phyloP scores from a whole-genome alignment of 2,113 vertebrate species.

The Agapornis roseicollis region DNA sequence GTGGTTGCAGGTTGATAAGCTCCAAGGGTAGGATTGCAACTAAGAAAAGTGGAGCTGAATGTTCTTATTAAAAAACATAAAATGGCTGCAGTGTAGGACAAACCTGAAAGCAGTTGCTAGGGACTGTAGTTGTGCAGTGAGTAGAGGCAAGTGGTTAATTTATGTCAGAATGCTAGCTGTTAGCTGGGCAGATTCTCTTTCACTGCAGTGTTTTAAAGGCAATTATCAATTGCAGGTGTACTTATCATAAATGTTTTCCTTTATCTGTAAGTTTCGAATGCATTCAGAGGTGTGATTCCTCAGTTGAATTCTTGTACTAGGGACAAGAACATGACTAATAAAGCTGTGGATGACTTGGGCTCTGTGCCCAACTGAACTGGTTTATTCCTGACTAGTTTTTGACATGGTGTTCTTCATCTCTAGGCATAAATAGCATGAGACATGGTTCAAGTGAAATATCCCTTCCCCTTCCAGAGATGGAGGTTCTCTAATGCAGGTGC shows the following conservation, averaged over 20 bases:
- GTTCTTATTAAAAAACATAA: not conserved
- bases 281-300: not conserved
- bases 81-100: not conserved
- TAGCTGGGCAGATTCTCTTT: not conserved
- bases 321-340: not conserved
- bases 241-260: not conserved
- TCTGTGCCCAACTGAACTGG: not conserved
- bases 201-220: not conserved
- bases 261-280: not conserved
- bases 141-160: not conserved
- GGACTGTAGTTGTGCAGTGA: not conserved
- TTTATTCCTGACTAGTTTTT: not conserved
- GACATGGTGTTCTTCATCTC: not conserved
- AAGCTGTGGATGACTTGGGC: not conserved
- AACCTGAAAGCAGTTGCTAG: not conserved
- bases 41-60: not conserved
- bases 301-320: not conserved
- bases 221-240: not conserved
- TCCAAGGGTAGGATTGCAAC: not conserved
- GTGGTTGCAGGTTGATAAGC: not conserved
- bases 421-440: not conserved
- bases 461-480: not conserved
- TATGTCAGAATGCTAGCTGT: not conserved
- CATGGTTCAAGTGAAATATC: not conserved
- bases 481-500: not conserved